A percentile compares a stretch with the other conserved stretches of the same genome.
phyloP scores from a whole-genome alignment of 2,113 vertebrate genomes.

The Poecilia latipinna region DNA sequence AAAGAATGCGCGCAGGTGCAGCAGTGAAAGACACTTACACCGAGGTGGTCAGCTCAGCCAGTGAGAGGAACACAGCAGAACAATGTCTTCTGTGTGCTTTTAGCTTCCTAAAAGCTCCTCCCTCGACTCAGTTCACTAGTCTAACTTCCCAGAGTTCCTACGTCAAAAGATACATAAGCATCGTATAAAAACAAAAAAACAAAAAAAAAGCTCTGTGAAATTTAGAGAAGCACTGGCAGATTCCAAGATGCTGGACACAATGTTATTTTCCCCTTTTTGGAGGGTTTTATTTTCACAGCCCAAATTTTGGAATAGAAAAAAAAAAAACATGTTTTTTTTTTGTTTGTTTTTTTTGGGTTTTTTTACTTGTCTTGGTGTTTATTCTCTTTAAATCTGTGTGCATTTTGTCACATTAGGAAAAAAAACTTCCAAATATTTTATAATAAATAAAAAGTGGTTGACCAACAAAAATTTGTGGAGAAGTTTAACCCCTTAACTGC shows the following conservation, averaged over 20 bases:
- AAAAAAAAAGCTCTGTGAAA: no score
- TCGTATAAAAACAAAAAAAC: neutral
- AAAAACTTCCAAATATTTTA: neutral
- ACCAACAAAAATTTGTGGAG: neutral
- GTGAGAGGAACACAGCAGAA: conserved; percentile 11
- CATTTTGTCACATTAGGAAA: neutral
- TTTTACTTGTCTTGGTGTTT: no score
- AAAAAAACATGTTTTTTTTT: neutral
- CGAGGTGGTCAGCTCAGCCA: conserved; percentile 7
- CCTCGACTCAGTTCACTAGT: neutral
- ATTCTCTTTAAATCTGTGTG: neutral
- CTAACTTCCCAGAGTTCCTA: neutral
- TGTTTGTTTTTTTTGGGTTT: no score
- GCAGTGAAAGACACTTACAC: conserved; percentile 44
- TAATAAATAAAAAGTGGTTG: neutral
- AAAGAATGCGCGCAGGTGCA: conserved; percentile 46
- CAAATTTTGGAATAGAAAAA: neutral
- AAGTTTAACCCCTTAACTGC: no score
- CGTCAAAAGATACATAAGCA: neutral
- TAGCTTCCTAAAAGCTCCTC: conserved; percentile 7
- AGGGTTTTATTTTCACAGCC: neutral
- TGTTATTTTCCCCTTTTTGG: neutral
- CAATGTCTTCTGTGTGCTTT: neutral
- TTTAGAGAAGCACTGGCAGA: neutral
- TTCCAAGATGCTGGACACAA: neutral